Base-by-base conservation (phyloP, 2,888 invertebrate species). In the Trachelus tabidus region DNA sequence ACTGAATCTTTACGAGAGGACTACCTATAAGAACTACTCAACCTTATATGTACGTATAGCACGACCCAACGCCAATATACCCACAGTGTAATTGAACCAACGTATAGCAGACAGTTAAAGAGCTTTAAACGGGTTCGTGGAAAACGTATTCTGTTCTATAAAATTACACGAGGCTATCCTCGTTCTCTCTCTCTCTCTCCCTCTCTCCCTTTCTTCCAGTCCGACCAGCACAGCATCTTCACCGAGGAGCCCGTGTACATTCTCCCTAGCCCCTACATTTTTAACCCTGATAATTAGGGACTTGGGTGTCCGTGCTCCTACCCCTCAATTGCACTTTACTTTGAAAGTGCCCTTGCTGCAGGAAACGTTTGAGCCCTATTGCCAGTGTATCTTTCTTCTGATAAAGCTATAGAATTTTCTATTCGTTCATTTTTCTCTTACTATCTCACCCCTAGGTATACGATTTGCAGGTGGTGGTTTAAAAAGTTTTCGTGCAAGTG, bases 121-220 rank as follows among this genome's bases (percentile, higher is more conserved):
- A 80, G 82, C 81, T 85, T 81, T 83, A 86, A 87, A 87, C 85
- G 83, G 85, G 86, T 90, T 90, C 90, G 84, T 83, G 84, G 89
- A 90, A 89, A 83, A 84, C 84, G 79, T 82, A 85, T 85, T 85
- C 79, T 81, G 81, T 83, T 84, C 84, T 87, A 87, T 88, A 87
- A 89, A 90, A 89, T 87, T 87, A 87, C 83, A 82, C 82, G 83
- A 76, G 78, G 80, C 82, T 82, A 23, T 76, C 23, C 76, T 73
- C 68, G 2, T 75, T 31, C 77, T 75, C 12, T 71, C 40, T 73
- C 40, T 40, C 3, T 68, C 73, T 73, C 34, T 30, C 73, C 1
- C 40, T 11, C 73, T 11, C n/a, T 34, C 33, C 33, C 73, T 69
- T 31, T 56, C 76, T 37, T 30, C 34, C 35, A 15, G 56, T 69